phyloP scores from a whole-genome alignment of 92 coral and sea anemone species.

The Virgularia gustaviana region DNA sequence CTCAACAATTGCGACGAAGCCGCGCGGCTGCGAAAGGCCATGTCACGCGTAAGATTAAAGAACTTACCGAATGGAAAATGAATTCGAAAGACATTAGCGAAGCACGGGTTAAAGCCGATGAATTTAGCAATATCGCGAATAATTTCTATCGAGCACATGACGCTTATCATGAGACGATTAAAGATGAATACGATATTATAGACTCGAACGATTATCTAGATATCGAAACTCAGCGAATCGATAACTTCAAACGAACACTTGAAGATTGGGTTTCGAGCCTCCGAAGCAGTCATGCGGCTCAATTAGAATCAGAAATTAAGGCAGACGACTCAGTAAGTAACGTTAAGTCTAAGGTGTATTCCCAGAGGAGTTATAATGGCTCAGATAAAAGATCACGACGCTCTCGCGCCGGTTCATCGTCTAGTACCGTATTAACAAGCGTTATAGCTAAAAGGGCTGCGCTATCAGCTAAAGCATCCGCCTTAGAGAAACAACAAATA shows the following conservation, averaged over 20 bases:
- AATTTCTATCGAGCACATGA: conserved; percentile 28
- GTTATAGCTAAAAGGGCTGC: conserved; percentile 22
- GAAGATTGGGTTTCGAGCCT: conserved; percentile 1
- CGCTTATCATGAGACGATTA: conserved; percentile 16
- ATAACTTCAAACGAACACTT: conserved; percentile 28
- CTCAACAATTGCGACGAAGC: conserved; percentile 2
- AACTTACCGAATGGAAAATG: neutral
- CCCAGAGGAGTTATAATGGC: no score
- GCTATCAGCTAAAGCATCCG: neutral
- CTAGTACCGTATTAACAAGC: conserved; percentile 33
- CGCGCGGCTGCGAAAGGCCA: neutral
- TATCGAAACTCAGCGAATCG: conserved; percentile 14
- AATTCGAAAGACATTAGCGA: neutral
- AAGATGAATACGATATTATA: conserved; percentile 18
- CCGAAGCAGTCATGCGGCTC: conserved; percentile 2
- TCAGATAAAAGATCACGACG: no score
- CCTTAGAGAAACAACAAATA: conserved; percentile 1
- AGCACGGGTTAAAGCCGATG: neutral
- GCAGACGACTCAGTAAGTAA: conserved; percentile 35
- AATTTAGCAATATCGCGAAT: neutral
- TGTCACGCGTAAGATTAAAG: no score
- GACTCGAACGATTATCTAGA: conserved; percentile 17
- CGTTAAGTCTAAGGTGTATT: conserved; percentile 12
- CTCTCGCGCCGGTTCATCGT: conserved; percentile 9
- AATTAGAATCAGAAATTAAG: conserved; percentile 20